Percentiles rank a stretch among this genome's conserved stretches.
Conservation (phyloP, 2,888 invertebrate genomes). For the Eudemis profundana region DNA sequence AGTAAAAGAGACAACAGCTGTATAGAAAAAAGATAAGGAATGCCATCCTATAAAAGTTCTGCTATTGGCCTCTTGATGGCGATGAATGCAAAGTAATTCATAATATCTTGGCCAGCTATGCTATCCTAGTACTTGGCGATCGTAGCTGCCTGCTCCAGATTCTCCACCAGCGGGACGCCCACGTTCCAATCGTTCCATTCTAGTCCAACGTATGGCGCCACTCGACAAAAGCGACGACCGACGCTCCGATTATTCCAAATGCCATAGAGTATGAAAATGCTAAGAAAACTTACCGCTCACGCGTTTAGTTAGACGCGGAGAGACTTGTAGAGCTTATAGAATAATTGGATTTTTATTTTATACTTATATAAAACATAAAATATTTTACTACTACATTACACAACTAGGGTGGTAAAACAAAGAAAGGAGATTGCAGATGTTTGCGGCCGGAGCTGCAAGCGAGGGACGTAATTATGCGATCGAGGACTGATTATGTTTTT, state of each 20-base stretch:
- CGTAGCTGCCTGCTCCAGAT: conserved; percentile 84
- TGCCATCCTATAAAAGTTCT: conserved; percentile 37
- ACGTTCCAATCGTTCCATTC: conserved; percentile 82
- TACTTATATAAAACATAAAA: no score
- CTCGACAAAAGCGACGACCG: conserved; percentile 40
- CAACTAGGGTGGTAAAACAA: no score
- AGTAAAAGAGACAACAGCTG: conserved; percentile 2
- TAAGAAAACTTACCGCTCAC: conserved; percentile 6
- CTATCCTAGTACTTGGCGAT: conserved; percentile 80
- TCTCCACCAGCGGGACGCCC: conserved; percentile 74
- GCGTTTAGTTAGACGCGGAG: neutral
- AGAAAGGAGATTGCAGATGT: no score
- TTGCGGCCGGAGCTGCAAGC: no score
- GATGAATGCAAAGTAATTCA: conserved; percentile 2
- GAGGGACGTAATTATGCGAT: no score
- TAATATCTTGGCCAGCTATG: conserved; percentile 52
- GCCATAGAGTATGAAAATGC: conserved; percentile 39
- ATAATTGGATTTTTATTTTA: no score
- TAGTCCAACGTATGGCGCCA: conserved; percentile 45
- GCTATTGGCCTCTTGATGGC: conserved; percentile 57
- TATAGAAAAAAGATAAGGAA: neutral
- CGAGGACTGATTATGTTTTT: no score
- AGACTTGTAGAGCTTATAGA: no score
- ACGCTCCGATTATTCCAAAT: conserved; percentile 21
- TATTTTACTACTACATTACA: no score